These are phyloP conservation scores for Sapayoa aenigma DNA, from an alignment of 2,113 vertebrate species.

Conservation along the genomic window DNA sequence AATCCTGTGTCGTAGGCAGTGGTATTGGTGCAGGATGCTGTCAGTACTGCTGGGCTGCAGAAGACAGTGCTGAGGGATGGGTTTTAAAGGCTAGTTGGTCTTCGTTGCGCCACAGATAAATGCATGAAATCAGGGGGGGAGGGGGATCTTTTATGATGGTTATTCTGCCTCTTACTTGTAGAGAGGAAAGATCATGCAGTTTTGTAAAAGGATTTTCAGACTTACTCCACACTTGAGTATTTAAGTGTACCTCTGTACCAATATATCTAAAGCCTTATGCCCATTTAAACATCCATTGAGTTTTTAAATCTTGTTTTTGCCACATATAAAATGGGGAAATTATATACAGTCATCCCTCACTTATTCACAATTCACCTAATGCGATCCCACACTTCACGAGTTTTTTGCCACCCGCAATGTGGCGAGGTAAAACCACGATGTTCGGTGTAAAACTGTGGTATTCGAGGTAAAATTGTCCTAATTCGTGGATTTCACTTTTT, in stretches of 20 bases:
- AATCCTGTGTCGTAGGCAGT: fast-evolving
- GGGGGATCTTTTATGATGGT: not conserved
- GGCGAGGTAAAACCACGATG: no score
- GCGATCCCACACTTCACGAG: no score
- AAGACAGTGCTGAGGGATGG: not conserved
- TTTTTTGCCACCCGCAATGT: no score
- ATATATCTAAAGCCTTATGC: not conserved
- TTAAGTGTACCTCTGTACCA: not conserved
- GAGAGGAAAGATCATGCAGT: not conserved
- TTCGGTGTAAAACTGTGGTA: no score
- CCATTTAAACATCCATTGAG: not conserved
- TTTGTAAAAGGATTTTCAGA: not conserved
- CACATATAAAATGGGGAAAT: not conserved
- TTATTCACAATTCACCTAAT: no score
- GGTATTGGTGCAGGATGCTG: not conserved
- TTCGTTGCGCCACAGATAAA: not conserved
- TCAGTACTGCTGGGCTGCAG: not conserved
- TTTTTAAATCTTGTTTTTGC: not conserved
- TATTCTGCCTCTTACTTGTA: not conserved
- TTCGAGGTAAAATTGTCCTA: no score
- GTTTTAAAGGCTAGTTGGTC: not conserved
- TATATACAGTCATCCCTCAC: no score
- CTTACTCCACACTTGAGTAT: not conserved
- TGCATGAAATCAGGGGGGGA: not conserved
- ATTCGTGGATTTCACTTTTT: no score